Evolutionary conservation across 2,113 vertebrate species (phyloP), one percentile per base, ranked within the genome.

Genomic region (Dermatemys mawii): DNA sequence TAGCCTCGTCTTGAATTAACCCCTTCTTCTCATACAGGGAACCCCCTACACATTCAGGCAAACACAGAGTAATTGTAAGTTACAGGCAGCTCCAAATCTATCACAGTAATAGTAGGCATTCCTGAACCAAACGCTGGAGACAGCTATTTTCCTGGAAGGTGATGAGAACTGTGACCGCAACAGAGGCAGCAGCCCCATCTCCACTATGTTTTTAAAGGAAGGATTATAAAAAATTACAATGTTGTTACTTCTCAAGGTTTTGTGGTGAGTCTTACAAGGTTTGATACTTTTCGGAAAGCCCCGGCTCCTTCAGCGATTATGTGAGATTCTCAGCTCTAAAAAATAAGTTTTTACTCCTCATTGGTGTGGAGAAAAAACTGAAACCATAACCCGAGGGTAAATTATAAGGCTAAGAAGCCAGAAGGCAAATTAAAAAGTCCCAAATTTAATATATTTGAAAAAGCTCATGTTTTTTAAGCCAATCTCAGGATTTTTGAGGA

Each of bases 301-400:
- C 3, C 44, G 82, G 78, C n/a, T 94, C 63, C 19, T 84, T n/a
- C 85, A 93, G 38, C 3, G 22, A 29, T 89, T 96, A 49, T 89
- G 38, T 1, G 7, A 93, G 17, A 57, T 87, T 84, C 67, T 24
- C n/a, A 0, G 16, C 89, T 93, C 44, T 44, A 76, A 46, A 46
- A 46, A 83, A 53, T 78, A 96, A 96, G 78, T 90, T 97, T 94
- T 80, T 92, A 32, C 11, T 73, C 84, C 93, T 96, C 0, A 8
- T 76, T 90, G 86, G 73, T 95, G 81, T 0, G 3, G n/a, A 70
- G 35, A 70, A 70, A 70, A 22, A 38, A 38, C 4, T 38, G 63
- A 90, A 86, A 92, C 84, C 75, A 60, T 73, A 80, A 93, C 53
- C 54, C 86, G 26, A 3, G n/a, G 87, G 93, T 86, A 81, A 70